Evolutionary conservation across 2,113 vertebrate species (phyloP), one percentile per base, ranked within the genome.

Genomic region (Octodon degus): DNA sequence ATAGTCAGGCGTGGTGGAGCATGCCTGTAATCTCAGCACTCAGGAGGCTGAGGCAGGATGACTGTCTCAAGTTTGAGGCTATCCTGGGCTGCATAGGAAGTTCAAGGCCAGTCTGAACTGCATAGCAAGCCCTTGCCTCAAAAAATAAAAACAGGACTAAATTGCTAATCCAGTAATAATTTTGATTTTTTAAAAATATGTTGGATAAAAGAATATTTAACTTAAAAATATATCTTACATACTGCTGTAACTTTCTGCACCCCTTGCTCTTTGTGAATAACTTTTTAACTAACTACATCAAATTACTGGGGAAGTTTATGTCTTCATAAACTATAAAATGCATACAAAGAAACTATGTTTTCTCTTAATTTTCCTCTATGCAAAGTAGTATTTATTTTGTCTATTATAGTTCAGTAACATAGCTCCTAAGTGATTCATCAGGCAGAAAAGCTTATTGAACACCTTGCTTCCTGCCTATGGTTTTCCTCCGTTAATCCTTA

Each of bases 221-320:
- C 24, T 25, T 90, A 85, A 27, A 22, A 53, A 16, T 76, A 62
- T 95, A 89, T 70, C 47, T 58, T 90, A n/a, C 13, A 0, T 80
- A 88, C 53, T 55, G 62, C n/a, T 72, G 60, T 13, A 88, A 13
- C 34, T 94, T 91, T 77, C 84, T 91, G 10, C 88, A 27, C 47
- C 47, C 65, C 32, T 93, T 93, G 83, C 32, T 80, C 12, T 86
- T 95, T 87, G 47, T 63, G 92, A 93, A 19, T 93, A 89, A 89
- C 25, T 9, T 93, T 95, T 70, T 90, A 24, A 94, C 47, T 95
- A 79, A 91, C 17, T 65, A 30, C 43, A 80, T 84, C 24, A 88
- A 88, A 82, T 79, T 89, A 82, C 20, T 74, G 40, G 63, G 22
- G 2, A 83, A 74, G 13, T 80, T 79, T 72, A 32, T 37, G 1